Base-by-base conservation (phyloP, 2,888 invertebrate species). In the Oligia latruncula region DNA sequence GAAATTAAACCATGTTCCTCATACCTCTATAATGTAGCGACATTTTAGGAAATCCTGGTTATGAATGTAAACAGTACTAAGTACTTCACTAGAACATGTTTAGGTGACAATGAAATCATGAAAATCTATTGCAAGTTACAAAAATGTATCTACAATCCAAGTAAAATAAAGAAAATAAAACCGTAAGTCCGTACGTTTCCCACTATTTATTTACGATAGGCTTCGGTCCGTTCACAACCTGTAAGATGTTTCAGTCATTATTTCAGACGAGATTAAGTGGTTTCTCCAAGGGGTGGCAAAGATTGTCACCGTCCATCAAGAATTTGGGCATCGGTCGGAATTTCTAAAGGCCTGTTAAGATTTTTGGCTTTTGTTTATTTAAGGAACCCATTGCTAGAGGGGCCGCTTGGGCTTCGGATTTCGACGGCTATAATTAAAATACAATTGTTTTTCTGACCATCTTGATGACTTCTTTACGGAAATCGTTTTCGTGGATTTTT, bases 181-280 rank as follows among this genome's bases (percentile, higher is more conserved):
- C 13, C 5, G 40, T 35, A 58, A 52, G n/a, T 68, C 43, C 9
- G 46, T 65, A 49, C 46, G 76, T 74, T 78, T 68, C 55, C 46
- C 43, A 71, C 74, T 77, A 80, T 64, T 80, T 89, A 88, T 89
- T 90, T 89, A 85, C 87, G 73, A 87, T 80, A 29, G 74, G 66
- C 71, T 75, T 70, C 77, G 29, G 82, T 83, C 78, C 55, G 46
- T 78, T 81, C 78, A 23, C 81, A 80, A 84, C 77, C 78, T 85
- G 85, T 84, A 85, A 85, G 88, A 87, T 85, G 88, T 90, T 85
- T 76, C 83, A 90, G 89, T 89, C 91, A 90, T 92, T 92, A 91
- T 91, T 91, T 90, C 82, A 86, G 88, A 79, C 74, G 78, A 91
- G 91, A 93, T 92, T 93, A 93, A 90, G 88, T 88, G 90, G 90